These are phyloP conservation scores for Arenaria interpres DNA, from an alignment of 2,113 vertebrate species.

Conservation along the genomic window DNA sequence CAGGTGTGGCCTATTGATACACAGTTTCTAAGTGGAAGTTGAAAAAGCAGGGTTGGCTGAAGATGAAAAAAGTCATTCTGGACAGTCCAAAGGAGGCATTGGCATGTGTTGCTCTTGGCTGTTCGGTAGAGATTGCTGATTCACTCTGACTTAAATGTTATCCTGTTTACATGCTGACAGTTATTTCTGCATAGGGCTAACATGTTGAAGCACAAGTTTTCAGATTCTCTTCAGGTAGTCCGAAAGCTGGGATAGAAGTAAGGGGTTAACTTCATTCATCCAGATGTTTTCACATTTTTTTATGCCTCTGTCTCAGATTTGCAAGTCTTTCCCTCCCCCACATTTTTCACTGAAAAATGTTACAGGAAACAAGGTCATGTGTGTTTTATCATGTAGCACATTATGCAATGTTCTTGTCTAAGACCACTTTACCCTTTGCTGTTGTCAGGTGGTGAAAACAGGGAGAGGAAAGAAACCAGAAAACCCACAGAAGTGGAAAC, in stretches of 20 bases:
- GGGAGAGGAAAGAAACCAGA: not conserved
- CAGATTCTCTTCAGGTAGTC: not conserved
- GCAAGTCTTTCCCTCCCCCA: not conserved
- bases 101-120: not conserved
- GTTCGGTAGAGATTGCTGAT: constrained; percentile 11
- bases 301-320: not conserved
- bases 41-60: not conserved
- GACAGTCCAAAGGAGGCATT: not conserved
- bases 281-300: not conserved
- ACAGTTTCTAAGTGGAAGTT: not conserved
- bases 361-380: not conserved
- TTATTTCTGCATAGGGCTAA: not conserved
- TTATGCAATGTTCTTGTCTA: not conserved
- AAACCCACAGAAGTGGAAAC: not conserved
- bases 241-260: not conserved
- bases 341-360: not conserved
- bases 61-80: not conserved
- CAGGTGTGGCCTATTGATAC: not conserved
- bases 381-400: not conserved
- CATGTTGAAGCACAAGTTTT: not conserved
- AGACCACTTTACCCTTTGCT: not conserved
- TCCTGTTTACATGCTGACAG: constrained; percentile 29
- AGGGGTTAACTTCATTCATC: not conserved
- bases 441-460: not conserved
- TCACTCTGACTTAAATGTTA: constrained; percentile 54